A percentile compares a stretch with the other conserved stretches of the same genome.
Conservation (phyloP, 2,797 vertebrate species). For the Malacoraja senta region DNA sequence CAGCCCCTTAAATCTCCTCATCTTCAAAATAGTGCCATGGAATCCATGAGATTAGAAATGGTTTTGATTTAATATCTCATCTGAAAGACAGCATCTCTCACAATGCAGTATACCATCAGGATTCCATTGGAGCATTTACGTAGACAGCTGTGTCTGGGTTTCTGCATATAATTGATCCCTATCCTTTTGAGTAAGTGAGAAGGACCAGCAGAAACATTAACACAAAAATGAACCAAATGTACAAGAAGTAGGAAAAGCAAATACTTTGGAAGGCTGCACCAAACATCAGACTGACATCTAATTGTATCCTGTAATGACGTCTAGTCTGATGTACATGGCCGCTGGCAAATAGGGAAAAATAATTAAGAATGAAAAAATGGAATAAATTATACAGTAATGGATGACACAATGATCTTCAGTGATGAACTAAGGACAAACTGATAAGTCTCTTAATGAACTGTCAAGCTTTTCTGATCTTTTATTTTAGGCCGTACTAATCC, state of each 20-base stretch:
- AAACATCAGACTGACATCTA: background rate
- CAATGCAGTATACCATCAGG: too few relatives aligned
- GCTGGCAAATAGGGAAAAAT: background rate
- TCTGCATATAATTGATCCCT: too few relatives aligned
- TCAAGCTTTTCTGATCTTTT: background rate
- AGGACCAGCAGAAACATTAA: too few relatives aligned
- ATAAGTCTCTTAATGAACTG: background rate
- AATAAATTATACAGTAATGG: background rate
- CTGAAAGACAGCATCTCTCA: too few relatives aligned
- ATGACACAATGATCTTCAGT: background rate
- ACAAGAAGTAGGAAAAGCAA: background rate
- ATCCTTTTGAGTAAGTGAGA: too few relatives aligned
- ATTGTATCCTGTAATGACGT: background rate
- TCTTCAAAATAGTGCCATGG: too few relatives aligned
- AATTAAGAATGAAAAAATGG: background rate
- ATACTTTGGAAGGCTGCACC: background rate
- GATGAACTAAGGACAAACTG: background rate
- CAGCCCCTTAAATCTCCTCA: too few relatives aligned
- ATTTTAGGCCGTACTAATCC: background rate
- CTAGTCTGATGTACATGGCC: background rate
- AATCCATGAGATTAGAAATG: too few relatives aligned
- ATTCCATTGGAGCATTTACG: too few relatives aligned
- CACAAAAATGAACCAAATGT: background rate
- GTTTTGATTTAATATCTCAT: too few relatives aligned
- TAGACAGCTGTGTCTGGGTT: too few relatives aligned